These are phyloP conservation scores for Pecten maximus DNA, from an alignment of 2,888 invertebrate species.

Conservation along the genomic window DNA sequence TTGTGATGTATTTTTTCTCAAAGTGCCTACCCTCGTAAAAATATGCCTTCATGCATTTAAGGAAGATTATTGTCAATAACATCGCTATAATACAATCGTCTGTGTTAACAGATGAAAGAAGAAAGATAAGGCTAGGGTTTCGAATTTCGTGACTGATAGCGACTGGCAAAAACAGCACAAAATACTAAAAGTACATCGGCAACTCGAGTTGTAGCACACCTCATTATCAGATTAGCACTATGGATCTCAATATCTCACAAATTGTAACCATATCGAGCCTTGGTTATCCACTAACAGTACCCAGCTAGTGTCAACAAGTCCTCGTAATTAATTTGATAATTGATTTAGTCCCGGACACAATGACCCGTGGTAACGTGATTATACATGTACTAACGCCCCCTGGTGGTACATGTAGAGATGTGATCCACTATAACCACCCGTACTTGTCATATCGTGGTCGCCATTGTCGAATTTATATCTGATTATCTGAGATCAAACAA, in stretches of 20 bases:
- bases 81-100: neutral
- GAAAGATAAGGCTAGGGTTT: neutral
- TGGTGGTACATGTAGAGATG: neutral
- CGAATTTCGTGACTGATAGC: slow-evolving; percentile 14
- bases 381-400: neutral
- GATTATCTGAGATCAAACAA: slow-evolving; percentile 22
- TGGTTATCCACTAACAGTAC: neutral
- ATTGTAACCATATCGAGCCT: neutral
- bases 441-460: neutral
- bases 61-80: neutral
- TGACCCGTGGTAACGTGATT: neutral
- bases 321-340: slow-evolving; percentile 22
- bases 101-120: slow-evolving; percentile 20
- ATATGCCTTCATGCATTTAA: neutral
- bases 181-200: neutral
- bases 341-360: slow-evolving; percentile 5
- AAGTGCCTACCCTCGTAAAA: neutral
- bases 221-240: neutral
- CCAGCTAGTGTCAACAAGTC: neutral
- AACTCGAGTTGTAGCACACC: neutral
- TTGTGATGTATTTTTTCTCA: neutral
- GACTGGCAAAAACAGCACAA: neutral
- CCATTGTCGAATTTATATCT: neutral
- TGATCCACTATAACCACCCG: neutral
- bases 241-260: neutral